A percentile compares a stretch with the other conserved stretches of the same genome.
phyloP scores from a whole-genome alignment of 2,797 vertebrate species.

The Valencia hispanica region DNA sequence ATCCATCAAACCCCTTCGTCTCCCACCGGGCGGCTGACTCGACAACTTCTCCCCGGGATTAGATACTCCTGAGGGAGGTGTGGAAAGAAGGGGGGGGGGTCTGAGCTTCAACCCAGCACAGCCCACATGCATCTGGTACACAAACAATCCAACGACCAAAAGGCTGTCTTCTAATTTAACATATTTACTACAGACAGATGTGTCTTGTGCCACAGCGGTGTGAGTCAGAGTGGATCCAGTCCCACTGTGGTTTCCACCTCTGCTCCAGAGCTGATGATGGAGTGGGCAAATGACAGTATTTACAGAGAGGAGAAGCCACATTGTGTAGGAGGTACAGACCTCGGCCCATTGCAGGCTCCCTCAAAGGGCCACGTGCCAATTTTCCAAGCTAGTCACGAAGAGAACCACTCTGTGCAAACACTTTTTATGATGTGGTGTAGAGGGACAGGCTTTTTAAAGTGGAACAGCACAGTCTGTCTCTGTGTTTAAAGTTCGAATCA shows the following conservation, averaged over 20 bases:
- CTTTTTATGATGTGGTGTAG: neutral
- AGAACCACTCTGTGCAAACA: constrained; percentile 2
- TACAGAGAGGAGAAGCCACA: constrained; percentile 17
- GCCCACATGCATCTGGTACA: constrained; percentile 18
- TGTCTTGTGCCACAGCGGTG: constrained; percentile 16
- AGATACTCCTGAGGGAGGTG: constrained; percentile 41
- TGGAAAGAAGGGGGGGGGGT: constrained; percentile 8
- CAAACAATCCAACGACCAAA: constrained; percentile 11
- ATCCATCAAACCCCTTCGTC: constrained; percentile 75
- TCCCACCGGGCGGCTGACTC: constrained; percentile 70
- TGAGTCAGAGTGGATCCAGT: constrained; percentile 41
- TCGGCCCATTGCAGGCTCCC: constrained; percentile 17
- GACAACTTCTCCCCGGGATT: constrained; percentile 64
- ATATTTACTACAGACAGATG: constrained; percentile 31
- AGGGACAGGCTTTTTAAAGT: constrained; percentile 2
- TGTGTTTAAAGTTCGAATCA: neutral
- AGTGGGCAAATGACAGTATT: constrained; percentile 24
- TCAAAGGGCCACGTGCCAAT: constrained; percentile 1
- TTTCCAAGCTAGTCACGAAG: constrained; percentile 5
- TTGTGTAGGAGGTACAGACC: constrained; percentile 20
- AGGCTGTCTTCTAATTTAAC: constrained; percentile 16
- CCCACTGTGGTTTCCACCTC: constrained; percentile 28
- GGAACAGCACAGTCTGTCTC: neutral
- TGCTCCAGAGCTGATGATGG: constrained; percentile 24
- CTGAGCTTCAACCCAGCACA: constrained; percentile 22